Evolutionary conservation across 2,797 vertebrate genomes (phyloP).

Genomic region (Gallinago stenura): DNA sequence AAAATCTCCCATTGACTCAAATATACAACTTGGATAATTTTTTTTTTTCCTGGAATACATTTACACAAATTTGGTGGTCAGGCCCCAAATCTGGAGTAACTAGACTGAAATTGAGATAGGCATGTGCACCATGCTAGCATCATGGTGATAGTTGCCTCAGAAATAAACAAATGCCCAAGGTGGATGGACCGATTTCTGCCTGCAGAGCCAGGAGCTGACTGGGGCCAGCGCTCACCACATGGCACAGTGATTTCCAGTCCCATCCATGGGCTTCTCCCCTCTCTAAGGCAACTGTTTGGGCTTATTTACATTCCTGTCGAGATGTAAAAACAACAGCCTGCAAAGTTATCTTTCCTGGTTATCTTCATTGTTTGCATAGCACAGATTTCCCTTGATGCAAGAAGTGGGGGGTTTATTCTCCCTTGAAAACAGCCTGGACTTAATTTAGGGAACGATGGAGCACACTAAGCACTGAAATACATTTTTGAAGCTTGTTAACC

Average conservation of each 20-base stretch:
- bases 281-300: not conserved
- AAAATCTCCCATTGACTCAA: not conserved
- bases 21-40: too few species aligned
- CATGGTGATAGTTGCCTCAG: not conserved
- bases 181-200: not conserved
- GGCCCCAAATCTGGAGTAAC: not conserved
- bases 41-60: not conserved
- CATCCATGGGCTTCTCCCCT: not conserved
- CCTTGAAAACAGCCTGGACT: not conserved
- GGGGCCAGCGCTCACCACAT: not conserved
- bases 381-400: not conserved
- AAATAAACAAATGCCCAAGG: not conserved
- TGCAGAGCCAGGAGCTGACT: not conserved
- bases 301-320: not conserved
- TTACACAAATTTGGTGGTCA: not conserved
- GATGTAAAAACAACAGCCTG: conserved; percentile 12
- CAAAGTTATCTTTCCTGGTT: conserved; percentile 9
- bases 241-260: not conserved
- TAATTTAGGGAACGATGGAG: not conserved
- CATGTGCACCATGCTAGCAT: not conserved
- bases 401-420: not conserved
- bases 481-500: not conserved
- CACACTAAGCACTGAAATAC: not conserved
- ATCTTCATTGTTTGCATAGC: conserved; percentile 30
- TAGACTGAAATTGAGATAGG: not conserved